Evolutionary conservation across 2,797 vertebrate genomes (phyloP), one percentile per base, ranked within the genome.

Genomic region (Brachymystax lenok): DNA sequence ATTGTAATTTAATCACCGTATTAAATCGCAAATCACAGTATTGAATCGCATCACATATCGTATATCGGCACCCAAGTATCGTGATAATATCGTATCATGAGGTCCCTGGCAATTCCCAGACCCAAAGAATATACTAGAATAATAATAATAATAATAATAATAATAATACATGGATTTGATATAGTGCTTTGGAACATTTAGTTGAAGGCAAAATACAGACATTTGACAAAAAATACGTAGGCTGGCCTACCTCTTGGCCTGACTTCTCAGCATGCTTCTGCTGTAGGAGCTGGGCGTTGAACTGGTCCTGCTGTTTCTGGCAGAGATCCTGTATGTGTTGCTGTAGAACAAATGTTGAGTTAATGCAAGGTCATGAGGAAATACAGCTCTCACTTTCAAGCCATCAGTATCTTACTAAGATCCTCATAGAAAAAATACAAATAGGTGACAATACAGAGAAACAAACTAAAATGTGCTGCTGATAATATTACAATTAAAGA

Each of bases 321-420:
- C 98, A 99, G 93, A 99, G 98, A 92, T 99, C 98, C 94, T 99
- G 98, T 92, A 99, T 96, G 93, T 99, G 98, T 95, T 99, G 97
- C 97, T 99, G 94, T 90, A 93, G 66, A 86, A 28, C 21, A 73
- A 40, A 21, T 12, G 12, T 19, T 6, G n/a, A 21, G 12, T 21
- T 35, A 0, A 40, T 51, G 66, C 17, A 30, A 68, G 30, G 14
- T 67, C 13, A 66, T 66, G 12, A 14, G 7, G 27, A 66, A 28
- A n/a, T 33, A 14, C 66, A 67, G 66, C 27, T 68, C 27, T 13
- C 66, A 61, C 56, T 61, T 56, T 56, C 40, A 61, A 21, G 19
- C n/a, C n/a, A 21, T 61, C 56, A 61, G 56, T 14, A 21, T 61
- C n/a, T n/a, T n/a, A 59, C n/a, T 10, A n/a, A 2, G 40, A 46